A percentile compares a stretch with the other conserved stretches of the same genome.
Evolutionary conservation across 2,797 vertebrate genomes (phyloP).

Genomic region (Pogoniulus pusillus): DNA sequence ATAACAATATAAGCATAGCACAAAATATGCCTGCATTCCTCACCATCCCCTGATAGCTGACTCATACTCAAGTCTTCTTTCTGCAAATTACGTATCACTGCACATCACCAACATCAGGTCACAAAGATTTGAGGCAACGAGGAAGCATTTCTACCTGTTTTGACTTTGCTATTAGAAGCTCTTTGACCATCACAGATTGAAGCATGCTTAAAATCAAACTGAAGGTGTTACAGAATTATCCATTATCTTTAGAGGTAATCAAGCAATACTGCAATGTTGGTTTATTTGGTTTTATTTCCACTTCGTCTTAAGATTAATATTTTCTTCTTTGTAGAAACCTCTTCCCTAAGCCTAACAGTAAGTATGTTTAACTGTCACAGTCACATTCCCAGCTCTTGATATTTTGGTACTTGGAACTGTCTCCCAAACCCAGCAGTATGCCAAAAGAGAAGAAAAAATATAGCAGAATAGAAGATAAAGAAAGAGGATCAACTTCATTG

Average conservation of each 20-base stretch:
- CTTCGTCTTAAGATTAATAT: neutral
- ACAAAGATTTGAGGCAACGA: neutral
- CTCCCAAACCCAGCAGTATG: neutral
- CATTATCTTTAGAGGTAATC: neutral
- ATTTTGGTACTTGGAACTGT: neutral
- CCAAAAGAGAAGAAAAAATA: neutral
- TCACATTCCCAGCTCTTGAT: neutral
- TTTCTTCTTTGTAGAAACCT: neutral
- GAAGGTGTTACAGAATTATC: neutral
- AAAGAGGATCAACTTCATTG: neutral
- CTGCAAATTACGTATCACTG: slow-evolving; percentile 33
- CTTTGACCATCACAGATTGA: neutral
- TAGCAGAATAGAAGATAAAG: neutral
- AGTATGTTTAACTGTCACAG: neutral
- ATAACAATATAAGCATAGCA: neutral
- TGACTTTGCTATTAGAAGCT: neutral
- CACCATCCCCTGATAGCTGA: neutral
- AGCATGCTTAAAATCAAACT: neutral
- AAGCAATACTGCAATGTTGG: neutral
- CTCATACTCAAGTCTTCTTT: slow-evolving; percentile 9
- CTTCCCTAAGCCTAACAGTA: neutral
- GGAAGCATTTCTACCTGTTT: neutral
- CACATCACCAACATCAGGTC: neutral
- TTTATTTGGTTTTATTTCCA: neutral
- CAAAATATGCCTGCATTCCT: neutral